Evolutionary conservation across 2,797 vertebrate genomes (phyloP), one percentile per base, ranked within the genome.

Genomic region (Pipistrellus nathusii): DNA sequence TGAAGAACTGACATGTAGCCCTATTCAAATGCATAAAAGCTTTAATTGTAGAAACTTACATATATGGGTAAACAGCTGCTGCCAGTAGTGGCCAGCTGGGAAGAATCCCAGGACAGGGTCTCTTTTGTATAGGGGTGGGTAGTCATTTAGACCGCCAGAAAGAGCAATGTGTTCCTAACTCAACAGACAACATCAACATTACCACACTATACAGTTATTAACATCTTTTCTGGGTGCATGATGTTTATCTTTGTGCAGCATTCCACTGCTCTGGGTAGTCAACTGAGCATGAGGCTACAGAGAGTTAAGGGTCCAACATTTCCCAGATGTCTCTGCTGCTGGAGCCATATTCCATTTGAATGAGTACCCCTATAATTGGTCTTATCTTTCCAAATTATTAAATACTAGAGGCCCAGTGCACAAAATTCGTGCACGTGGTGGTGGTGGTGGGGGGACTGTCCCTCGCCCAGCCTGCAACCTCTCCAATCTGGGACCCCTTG

Each of bases 351-450:
- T 30, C 27, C 14, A 64, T 64, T 30, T n/a, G 13, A n/a, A 27
- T 30, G 27, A 64, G 59, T 64, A 64, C 30, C 27, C 51, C 18
- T 53, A 64, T 5, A 64, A 64, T n/a, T 27, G 14, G 3, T 68
- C 21, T 53, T 81, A 76, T 80, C 10, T 88, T 86, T 93, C 12
- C 30, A 92, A 73, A 88, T 71, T 90, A 68, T 66, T 92, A 86
- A 88, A 51, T 88, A 71, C 38, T 41, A 41, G 38, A 41, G 38
- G 38, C 38, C 38, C 38, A 41, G 38, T 41, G 38, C 38, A 41
- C 44, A 11, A 44, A 44, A 44, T 44, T 44, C 44, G 1, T 44
- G 44, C 44, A 44, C 10, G 44, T 9, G 44, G 44, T 10, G 8
- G 8, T 8, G 44, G 44, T n/a, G 44, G 10, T 2, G 1, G 44